phyloP scores from a whole-genome alignment of 2,797 vertebrate species.

The Rhinella marina region DNA sequence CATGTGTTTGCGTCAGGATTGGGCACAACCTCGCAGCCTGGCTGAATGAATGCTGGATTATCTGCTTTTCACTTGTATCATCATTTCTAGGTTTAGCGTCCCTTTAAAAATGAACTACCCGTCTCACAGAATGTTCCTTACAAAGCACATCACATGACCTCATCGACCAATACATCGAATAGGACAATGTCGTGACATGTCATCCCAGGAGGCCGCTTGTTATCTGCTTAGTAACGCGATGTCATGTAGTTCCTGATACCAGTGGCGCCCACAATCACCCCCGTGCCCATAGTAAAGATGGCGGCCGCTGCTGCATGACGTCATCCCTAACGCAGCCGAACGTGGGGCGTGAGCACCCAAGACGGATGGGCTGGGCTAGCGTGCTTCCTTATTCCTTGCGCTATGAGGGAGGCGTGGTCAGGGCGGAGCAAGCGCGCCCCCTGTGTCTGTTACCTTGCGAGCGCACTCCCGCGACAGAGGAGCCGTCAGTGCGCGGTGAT shows the following conservation, averaged over 20 bases:
- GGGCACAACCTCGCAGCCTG: too few species aligned
- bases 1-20: too few species aligned
- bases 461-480: slow-evolving; percentile 32
- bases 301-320: neutral
- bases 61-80: too few species aligned
- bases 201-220: too few species aligned
- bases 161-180: too few species aligned
- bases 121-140: too few species aligned
- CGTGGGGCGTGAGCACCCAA: neutral
- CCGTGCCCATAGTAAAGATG: slow-evolving; percentile 27
- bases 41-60: too few species aligned
- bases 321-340: neutral
- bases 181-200: too few species aligned
- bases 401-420: neutral
- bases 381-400: neutral
- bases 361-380: neutral
- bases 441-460: slow-evolving; percentile 8
- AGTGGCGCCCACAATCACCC: neutral
- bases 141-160: too few species aligned
- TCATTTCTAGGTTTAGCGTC: too few species aligned
- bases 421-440: neutral
- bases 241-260: neutral
- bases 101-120: too few species aligned
- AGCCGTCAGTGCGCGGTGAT: slow-evolving; percentile 1
- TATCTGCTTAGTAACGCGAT: neutral